Percentiles rank a stretch among this genome's conserved stretches.
Conservation (phyloP, 1,140 invertebrate genomes). For the Macrobrachium rosenbergii region DNA sequence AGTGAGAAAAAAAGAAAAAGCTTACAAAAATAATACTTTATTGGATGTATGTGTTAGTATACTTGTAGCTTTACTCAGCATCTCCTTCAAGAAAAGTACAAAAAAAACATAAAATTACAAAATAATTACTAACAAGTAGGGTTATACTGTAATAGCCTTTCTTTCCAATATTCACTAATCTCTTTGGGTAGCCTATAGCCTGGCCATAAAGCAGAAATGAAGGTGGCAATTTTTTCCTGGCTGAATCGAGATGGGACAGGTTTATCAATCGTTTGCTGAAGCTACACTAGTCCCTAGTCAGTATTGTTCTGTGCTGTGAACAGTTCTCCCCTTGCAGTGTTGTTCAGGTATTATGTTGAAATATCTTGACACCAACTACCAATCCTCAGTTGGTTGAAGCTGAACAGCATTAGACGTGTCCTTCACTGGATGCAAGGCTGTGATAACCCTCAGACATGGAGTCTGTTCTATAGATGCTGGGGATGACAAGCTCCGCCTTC, state of each 20-base stretch:
- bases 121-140: constrained; percentile 58
- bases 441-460: constrained; percentile 50
- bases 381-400: not conserved
- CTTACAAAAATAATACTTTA: constrained; percentile 49
- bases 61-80: constrained; percentile 61
- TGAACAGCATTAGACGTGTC: constrained; percentile 48
- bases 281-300: constrained; percentile 61
- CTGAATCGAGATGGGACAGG: constrained; percentile 32
- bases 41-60: constrained; percentile 62
- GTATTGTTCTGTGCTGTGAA: constrained; percentile 61
- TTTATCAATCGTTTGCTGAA: constrained; percentile 31
- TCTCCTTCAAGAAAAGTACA: constrained; percentile 59
- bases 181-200: constrained; percentile 52
- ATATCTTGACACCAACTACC: not conserved
- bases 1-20: constrained; percentile 22
- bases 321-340: constrained; percentile 54
- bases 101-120: constrained; percentile 60
- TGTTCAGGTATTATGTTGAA: not conserved
- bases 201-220: constrained; percentile 42
- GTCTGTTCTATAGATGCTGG: constrained; percentile 23
- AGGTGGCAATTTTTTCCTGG: constrained; percentile 15
- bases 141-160: constrained; percentile 59
- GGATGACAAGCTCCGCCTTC: not conserved
- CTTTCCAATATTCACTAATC: constrained; percentile 57
- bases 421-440: constrained; percentile 52